Evolutionary conservation across 2,888 invertebrate species (phyloP).

Genomic region (Eilema griseolum): DNA sequence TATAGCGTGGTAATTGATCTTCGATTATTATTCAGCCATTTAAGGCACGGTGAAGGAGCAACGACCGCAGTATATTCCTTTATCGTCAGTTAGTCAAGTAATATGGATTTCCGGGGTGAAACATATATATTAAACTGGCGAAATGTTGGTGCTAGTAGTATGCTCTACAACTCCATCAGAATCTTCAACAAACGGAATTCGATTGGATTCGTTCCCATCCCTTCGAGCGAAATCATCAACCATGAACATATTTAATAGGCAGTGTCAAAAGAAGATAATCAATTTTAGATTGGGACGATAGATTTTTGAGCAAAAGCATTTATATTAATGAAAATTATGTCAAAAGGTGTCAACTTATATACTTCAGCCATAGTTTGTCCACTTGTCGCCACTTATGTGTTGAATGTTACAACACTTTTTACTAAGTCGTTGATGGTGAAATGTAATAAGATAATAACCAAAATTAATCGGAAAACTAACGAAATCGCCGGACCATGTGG

Average conservation of each 20-base stretch:
- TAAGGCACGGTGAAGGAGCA: no score
- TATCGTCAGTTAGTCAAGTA: no score
- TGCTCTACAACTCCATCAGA: no score
- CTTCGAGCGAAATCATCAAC: background rate
- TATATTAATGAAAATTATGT: no score
- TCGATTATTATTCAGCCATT: background rate
- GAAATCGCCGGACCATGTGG: constrained; percentile 2
- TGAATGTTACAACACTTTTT: background rate
- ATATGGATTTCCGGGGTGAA: no score
- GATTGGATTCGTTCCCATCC: constrained; percentile 5
- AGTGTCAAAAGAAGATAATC: no score
- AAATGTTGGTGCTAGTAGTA: no score
- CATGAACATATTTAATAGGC: no score
- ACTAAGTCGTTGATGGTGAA: background rate
- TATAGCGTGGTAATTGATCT: constrained; percentile 14
- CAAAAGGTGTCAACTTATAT: constrained; percentile 73
- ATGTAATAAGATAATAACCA: constrained; percentile 24
- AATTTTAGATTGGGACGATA: no score
- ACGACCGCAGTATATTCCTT: no score
- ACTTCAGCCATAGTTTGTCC: constrained; percentile 69
- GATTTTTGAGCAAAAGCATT: no score
- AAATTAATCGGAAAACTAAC: constrained; percentile 34
- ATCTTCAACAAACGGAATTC: constrained; percentile 8
- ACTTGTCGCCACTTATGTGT: background rate
- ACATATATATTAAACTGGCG: no score